Conservation (phyloP, 2,113 vertebrate genomes). For the Sapajus apella region DNA sequence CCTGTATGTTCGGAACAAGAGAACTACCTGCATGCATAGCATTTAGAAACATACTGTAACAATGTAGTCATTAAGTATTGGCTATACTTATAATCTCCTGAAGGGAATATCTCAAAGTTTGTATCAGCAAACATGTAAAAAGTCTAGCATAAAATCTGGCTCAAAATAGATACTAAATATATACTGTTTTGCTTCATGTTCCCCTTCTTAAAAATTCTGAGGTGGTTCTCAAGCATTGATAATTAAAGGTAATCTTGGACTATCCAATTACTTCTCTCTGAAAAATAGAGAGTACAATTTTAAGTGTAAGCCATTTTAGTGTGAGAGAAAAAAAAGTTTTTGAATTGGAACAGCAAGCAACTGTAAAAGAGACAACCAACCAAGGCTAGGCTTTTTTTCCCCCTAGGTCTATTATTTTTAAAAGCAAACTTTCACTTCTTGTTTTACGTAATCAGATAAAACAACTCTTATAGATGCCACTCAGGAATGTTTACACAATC, state of each 20-base stretch:
- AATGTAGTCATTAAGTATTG: neutral
- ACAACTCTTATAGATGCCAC: neutral
- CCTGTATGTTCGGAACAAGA: neutral
- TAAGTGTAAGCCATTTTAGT: neutral
- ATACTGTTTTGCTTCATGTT: constrained; percentile 1
- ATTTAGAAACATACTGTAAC: constrained; percentile 29
- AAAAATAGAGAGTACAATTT: constrained; percentile 44
- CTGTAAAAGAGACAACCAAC: neutral
- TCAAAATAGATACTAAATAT: neutral
- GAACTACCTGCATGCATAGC: neutral
- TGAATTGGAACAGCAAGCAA: neutral
- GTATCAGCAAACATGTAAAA: neutral
- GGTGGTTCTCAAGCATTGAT: neutral
- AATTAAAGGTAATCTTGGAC: constrained; percentile 32
- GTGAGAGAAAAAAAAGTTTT: neutral
- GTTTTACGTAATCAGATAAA: constrained; percentile 33
- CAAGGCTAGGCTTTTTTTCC: neutral
- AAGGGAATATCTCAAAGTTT: constrained; percentile 22
- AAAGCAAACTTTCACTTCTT: constrained; percentile 50
- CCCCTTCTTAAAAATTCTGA: constrained; percentile 26
- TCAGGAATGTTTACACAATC: neutral
- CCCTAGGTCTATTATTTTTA: neutral
- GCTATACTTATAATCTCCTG: neutral
- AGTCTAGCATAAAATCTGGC: neutral
- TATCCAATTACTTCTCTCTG: neutral